These are phyloP conservation scores for Leptodactylus fuscus DNA, from an alignment of 2,113 vertebrate genomes.

Conservation along the genomic window DNA sequence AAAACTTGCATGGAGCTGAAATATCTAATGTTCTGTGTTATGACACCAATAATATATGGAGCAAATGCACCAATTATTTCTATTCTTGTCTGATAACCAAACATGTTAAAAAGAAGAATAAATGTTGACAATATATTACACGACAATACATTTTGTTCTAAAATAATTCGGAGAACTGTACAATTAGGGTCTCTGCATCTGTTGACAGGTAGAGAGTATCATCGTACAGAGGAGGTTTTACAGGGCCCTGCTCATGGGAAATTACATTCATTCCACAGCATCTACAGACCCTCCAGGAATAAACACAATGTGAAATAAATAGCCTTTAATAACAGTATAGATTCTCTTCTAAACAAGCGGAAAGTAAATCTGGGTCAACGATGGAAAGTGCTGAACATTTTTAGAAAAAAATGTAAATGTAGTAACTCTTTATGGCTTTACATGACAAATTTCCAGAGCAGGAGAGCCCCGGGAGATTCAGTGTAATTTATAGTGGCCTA, in stretches of 20 bases:
- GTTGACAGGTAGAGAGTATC: slow-evolving; percentile 6
- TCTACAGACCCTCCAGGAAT: slow-evolving; percentile 21
- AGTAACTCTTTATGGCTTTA: slow-evolving; percentile 67
- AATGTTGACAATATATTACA: neutral
- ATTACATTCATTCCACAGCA: slow-evolving; percentile 3
- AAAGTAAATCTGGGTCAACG: slow-evolving; percentile 68
- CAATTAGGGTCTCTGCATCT: neutral
- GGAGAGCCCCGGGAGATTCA: slow-evolving; percentile 64
- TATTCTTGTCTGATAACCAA: no score
- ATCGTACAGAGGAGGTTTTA: neutral
- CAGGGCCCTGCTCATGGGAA: neutral
- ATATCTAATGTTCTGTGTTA: no score
- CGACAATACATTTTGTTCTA: neutral
- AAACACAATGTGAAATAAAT: slow-evolving; percentile 35
- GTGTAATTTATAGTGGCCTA: slow-evolving; percentile 67
- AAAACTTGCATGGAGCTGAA: no score
- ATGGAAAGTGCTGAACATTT: slow-evolving; percentile 65
- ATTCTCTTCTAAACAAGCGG: slow-evolving; percentile 28
- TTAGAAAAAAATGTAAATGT: slow-evolving; percentile 67
- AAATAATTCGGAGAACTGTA: neutral
- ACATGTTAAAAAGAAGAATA: no score
- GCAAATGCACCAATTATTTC: no score
- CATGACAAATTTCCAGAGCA: slow-evolving; percentile 69
- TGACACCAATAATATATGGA: no score
- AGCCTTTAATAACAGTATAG: slow-evolving; percentile 27